Evolutionary conservation across 2,113 vertebrate genomes (phyloP).

Genomic region (Galbula dea): DNA sequence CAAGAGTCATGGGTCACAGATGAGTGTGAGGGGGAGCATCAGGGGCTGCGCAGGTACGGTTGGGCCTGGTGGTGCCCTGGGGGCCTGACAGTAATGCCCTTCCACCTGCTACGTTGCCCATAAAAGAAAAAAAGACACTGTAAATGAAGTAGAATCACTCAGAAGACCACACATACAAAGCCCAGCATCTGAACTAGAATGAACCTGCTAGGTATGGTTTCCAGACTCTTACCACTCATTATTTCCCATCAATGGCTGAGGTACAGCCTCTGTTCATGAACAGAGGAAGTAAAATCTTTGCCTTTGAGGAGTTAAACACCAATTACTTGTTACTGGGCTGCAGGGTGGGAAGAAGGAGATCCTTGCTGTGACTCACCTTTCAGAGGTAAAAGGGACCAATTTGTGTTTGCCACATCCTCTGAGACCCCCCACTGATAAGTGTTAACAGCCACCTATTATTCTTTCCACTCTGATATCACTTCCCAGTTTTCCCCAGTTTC

Average conservation of each 20-base stretch:
- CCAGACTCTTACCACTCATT: not conserved
- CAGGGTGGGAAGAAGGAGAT: not conserved
- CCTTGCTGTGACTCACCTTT: not conserved
- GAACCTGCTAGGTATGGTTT: not conserved
- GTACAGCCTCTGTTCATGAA: not conserved
- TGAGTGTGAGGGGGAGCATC: accelerated
- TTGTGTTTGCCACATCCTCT: not conserved
- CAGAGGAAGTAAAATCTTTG: not conserved
- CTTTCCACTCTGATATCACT: not conserved
- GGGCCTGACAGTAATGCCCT: not conserved
- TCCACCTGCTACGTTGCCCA: not conserved
- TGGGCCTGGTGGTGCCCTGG: not conserved
- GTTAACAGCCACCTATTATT: not conserved
- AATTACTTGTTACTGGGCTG: not conserved
- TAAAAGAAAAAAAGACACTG: not conserved
- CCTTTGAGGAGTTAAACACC: not conserved
- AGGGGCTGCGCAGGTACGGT: not conserved
- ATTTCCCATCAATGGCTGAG: not conserved
- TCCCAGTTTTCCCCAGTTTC: not conserved
- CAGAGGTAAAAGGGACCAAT: not conserved
- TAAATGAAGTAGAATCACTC: not conserved
- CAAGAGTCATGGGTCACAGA: too few species aligned
- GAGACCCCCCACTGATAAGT: not conserved
- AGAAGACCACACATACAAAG: not conserved
- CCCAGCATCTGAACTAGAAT: not conserved